Percentiles rank a stretch among this genome's conserved stretches.
These are phyloP conservation scores for Drosophila biarmipes DNA, from an alignment of 1,140 invertebrate species.

Conservation along the genomic window DNA sequence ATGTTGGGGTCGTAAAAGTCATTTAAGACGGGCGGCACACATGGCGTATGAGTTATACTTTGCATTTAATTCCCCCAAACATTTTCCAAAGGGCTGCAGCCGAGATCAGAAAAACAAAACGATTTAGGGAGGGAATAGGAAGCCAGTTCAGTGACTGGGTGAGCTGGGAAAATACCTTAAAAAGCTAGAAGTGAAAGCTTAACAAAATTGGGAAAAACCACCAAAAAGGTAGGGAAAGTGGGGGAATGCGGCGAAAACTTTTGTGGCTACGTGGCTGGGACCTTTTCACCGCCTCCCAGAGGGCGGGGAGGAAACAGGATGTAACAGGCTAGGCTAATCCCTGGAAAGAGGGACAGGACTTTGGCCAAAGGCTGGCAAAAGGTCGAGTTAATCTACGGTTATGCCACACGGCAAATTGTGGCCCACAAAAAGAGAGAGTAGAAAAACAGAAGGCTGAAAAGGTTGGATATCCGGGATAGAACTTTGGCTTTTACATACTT, in stretches of 20 bases:
- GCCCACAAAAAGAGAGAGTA: neutral
- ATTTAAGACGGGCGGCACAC: slow-evolving; percentile 22
- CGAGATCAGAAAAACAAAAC: slow-evolving; percentile 11
- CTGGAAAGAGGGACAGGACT: slow-evolving; percentile 6
- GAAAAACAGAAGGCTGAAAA: neutral
- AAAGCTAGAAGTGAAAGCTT: slow-evolving; percentile 52
- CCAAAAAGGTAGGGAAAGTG: slow-evolving; percentile 1
- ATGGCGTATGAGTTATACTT: slow-evolving; percentile 50
- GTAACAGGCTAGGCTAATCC: slow-evolving; percentile 40
- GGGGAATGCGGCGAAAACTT: slow-evolving; percentile 29
- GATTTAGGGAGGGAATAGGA: neutral
- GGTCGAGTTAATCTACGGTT: slow-evolving; percentile 69
- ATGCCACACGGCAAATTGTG: slow-evolving; percentile 43
- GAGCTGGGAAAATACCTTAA: slow-evolving; percentile 55
- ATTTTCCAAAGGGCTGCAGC: slow-evolving; percentile 25
- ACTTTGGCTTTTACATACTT: slow-evolving; percentile 13
- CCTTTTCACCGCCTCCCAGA: neutral
- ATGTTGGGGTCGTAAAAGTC: slow-evolving; percentile 31
- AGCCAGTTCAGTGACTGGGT: slow-evolving; percentile 18
- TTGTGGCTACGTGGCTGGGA: slow-evolving; percentile 46
- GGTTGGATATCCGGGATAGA: neutral
- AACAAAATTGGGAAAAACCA: slow-evolving; percentile 42
- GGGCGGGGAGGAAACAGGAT: slow-evolving; percentile 2
- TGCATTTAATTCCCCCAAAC: slow-evolving; percentile 35
- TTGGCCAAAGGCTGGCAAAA: slow-evolving; percentile 47